phyloP scores from a whole-genome alignment of 2,888 invertebrate genomes.

The Stenolophus ochropezus region DNA sequence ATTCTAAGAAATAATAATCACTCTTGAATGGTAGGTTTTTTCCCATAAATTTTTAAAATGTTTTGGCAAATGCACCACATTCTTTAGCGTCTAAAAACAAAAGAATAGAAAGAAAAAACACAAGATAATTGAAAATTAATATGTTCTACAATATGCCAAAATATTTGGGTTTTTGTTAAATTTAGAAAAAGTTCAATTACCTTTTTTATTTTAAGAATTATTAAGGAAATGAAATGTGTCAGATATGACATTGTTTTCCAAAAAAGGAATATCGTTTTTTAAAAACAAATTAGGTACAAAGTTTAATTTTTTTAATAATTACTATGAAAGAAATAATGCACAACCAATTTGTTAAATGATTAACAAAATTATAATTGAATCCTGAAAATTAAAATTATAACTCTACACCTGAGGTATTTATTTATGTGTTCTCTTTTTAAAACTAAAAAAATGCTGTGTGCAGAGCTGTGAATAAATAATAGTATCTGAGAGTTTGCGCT shows the following conservation, averaged over 20 bases:
- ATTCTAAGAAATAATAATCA: background rate
- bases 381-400: no score
- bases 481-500: background rate
- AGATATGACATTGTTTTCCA: background rate
- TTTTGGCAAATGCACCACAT: background rate
- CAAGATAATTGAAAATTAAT: constrained; percentile 23
- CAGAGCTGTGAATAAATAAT: constrained; percentile 15
- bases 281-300: no score
- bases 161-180: constrained; percentile 21
- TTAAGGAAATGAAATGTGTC: background rate
- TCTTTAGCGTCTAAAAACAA: background rate
- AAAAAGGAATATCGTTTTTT: background rate
- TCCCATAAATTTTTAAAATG: background rate
- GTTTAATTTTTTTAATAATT: no score
- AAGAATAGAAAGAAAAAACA: background rate
- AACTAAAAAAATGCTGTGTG: background rate
- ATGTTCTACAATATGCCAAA: background rate
- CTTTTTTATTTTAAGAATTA: background rate
- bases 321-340: no score
- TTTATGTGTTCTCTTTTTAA: no score
- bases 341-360: no score
- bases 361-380: no score
- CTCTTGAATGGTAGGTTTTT: background rate
- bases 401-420: no score
- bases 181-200: constrained; percentile 7